Percentiles rank a stretch among this genome's conserved stretches.
These are phyloP conservation scores for Helleia helle DNA, from an alignment of 2,888 invertebrate species.

Conservation along the genomic window DNA sequence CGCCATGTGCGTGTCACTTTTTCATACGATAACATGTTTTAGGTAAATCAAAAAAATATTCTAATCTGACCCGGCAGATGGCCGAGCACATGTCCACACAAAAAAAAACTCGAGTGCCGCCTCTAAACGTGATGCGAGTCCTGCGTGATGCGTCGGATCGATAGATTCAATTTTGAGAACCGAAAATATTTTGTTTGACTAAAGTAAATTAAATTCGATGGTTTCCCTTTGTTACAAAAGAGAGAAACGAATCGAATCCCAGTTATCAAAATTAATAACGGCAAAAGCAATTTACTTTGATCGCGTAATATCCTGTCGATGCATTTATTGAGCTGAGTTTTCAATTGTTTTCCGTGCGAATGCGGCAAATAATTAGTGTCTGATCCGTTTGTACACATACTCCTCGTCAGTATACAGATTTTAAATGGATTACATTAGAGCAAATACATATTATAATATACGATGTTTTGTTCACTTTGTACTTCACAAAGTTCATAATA, in stretches of 20 bases:
- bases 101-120: conserved; percentile 30
- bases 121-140: conserved; percentile 15
- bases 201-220: conserved; percentile 64
- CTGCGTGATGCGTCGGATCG: conserved; percentile 18
- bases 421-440: neutral
- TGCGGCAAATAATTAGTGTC: conserved; percentile 25
- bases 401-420: neutral
- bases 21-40: conserved; percentile 56
- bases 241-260: conserved; percentile 70
- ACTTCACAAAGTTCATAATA: too few relatives aligned
- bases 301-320: conserved; percentile 63
- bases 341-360: conserved; percentile 43
- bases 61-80: conserved; percentile 70
- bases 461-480: too few relatives aligned
- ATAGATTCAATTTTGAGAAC: conserved; percentile 38
- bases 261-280: conserved; percentile 72
- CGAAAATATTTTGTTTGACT: conserved; percentile 41
- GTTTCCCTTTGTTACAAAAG: conserved; percentile 72
- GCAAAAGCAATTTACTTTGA: conserved; percentile 64
- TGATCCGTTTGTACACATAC: conserved; percentile 15
- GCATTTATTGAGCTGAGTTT: conserved; percentile 51
- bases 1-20: conserved; percentile 71
- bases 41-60: conserved; percentile 48
- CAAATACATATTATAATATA: too few relatives aligned
- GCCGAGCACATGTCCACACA: conserved; percentile 51